Evolutionary conservation across 2,797 vertebrate genomes (phyloP), one percentile per base, ranked within the genome.

Genomic region (Cryptoblepharus egeriae): DNA sequence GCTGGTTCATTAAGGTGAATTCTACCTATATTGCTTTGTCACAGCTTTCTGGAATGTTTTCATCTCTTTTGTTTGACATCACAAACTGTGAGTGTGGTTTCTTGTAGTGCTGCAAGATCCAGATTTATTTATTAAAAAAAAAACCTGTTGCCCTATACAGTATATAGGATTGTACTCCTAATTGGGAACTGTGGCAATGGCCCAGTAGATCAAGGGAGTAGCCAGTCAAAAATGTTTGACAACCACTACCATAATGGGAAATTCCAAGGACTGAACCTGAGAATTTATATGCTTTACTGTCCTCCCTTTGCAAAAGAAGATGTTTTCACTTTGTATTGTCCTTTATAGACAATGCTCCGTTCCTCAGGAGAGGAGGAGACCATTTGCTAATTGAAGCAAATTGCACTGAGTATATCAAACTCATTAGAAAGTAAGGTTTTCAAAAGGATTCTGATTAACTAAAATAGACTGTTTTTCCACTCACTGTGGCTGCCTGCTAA

Each of bases 391-490:
- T 65, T 82, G 67, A 70, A 86, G 32, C 42, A 22, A 83, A 65
- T 73, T 37, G 5, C 18, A 72, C 49, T 10, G 45, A 2, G 45
- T 79, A 77, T 42, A 58, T 83, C 67, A 79, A 37, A 37, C 4
- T 45, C 24, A 77, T 83, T 83, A 39, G 84, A 74, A 84, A 88
- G 35, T 70, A 63, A 83, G 70, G 49, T 83, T 84, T 30, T 55
- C 49, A 75, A 75, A 83, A 86, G 15, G 60, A 67, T 73, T 88
- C 84, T 67, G 26, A 71, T 13, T 67, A 28, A 78, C 2, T 78
- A 82, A 88, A 82, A 63, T 65, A 80, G 11, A 84, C 89, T 81
- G 15, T 63, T 86, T 65, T 88, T 88, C 49, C 4, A 52, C 1
- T 68, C 79, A 0, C 0, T 1, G 70, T 69, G 67, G 2, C 39